A percentile compares a stretch with the other conserved stretches of the same genome.
These are phyloP conservation scores for Danio tinwini DNA, from an alignment of 2,797 vertebrate species.

Conservation along the genomic window DNA sequence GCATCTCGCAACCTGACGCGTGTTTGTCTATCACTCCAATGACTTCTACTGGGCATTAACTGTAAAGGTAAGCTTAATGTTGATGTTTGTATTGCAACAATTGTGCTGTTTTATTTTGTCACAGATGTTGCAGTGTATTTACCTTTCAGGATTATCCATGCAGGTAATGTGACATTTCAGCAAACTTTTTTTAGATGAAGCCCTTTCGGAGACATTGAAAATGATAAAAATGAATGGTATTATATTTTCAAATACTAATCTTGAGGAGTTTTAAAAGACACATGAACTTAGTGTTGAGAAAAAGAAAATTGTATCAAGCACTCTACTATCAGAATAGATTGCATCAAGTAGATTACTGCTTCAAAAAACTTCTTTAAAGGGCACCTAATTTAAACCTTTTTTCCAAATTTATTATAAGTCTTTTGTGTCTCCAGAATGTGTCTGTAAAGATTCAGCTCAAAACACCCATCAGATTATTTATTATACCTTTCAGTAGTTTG, in stretches of 20 bases:
- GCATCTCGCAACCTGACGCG: slow-evolving; percentile 3
- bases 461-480: no score
- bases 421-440: no score
- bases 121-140: neutral
- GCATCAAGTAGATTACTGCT: no score
- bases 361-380: no score
- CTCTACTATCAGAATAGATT: no score
- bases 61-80: slow-evolving; percentile 12
- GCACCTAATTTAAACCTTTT: no score
- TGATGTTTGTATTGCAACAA: neutral
- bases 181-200: slow-evolving; percentile 39
- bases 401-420: no score
- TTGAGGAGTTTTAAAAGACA: no score
- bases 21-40: slow-evolving; percentile 14
- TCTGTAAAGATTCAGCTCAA: no score
- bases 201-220: neutral
- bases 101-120: neutral
- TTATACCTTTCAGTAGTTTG: no score
- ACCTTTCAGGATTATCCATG: neutral
- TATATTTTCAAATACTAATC: no score
- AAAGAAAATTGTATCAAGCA: no score
- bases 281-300: neutral
- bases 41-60: neutral
- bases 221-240: neutral
- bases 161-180: slow-evolving; percentile 41